Percentiles rank a stretch among this genome's conserved stretches.
phyloP scores from a whole-genome alignment of 2,113 vertebrate genomes.

The Oncorhynchus nerka region DNA sequence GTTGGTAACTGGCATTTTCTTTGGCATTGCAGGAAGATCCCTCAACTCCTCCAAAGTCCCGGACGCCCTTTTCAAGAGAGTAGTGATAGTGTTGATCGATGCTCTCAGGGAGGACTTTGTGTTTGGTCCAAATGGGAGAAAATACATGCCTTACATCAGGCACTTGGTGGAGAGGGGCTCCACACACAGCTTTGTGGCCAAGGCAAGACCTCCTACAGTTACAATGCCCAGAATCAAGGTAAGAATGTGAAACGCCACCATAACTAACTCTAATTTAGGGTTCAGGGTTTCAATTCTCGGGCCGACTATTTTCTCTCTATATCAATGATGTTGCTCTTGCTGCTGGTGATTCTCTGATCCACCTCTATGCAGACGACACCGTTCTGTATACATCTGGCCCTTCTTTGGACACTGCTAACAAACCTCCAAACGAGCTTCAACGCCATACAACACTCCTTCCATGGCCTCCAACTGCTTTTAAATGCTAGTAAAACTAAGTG shows the following conservation, averaged over 20 bases:
- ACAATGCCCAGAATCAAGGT: conserved; percentile 98
- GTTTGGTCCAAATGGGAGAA: conserved; percentile 82
- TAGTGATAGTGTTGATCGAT: conserved; percentile 89
- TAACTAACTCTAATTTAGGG: neutral
- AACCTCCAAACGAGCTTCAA: too few species aligned
- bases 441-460: too few species aligned
- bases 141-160: conserved; percentile 86
- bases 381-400: too few species aligned
- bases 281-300: too few species aligned
- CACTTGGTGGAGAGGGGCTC: conserved; percentile 84
- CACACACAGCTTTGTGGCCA: conserved; percentile 86
- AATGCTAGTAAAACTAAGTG: too few species aligned
- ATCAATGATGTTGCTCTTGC: too few species aligned
- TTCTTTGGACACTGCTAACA: too few species aligned
- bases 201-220: conserved; percentile 90
- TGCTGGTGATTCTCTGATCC: too few species aligned
- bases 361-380: too few species aligned
- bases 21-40: conserved; percentile 65
- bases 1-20: neutral
- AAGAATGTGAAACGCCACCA: conserved; percentile 1
- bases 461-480: too few species aligned
- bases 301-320: too few species aligned
- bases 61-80: conserved; percentile 81
- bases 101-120: conserved; percentile 91
- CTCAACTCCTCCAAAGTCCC: conserved; percentile 81